Evolutionary conservation across 1,140 invertebrate genomes (phyloP).

Genomic region (Andrena cerasifolii): DNA sequence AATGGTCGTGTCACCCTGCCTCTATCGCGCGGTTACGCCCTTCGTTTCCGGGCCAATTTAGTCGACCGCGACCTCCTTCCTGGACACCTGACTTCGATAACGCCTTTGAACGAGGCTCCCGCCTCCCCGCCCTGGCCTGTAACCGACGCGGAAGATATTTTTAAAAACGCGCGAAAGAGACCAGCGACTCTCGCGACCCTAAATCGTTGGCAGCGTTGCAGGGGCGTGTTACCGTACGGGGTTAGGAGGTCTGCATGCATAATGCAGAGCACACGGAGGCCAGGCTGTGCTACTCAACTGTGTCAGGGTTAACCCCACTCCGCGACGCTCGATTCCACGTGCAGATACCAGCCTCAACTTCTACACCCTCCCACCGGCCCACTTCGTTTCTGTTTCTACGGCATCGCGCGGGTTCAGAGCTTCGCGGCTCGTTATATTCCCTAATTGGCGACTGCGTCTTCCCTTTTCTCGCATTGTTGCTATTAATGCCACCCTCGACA

Average conservation of each 20-base stretch:
- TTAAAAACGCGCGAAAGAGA: neutral
- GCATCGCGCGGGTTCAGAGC: slow-evolving; percentile 16
- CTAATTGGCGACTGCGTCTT: slow-evolving; percentile 64
- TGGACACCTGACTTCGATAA: too few relatives aligned
- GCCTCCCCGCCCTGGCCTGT: neutral
- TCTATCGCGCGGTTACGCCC: neutral
- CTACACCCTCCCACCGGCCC: neutral
- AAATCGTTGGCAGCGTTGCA: slow-evolving; percentile 29
- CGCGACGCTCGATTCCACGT: slow-evolving; percentile 54
- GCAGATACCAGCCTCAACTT: slow-evolving; percentile 53
- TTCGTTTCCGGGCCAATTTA: too few relatives aligned
- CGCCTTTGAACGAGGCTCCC: too few relatives aligned
- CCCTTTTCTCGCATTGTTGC: slow-evolving; percentile 42
- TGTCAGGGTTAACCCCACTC: slow-evolving; percentile 77
- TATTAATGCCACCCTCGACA: slow-evolving; percentile 41
- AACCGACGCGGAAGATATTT: neutral
- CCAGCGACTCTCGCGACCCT: slow-evolving; percentile 27
- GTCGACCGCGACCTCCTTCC: too few relatives aligned
- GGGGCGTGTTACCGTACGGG: slow-evolving; percentile 47
- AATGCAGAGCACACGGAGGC: slow-evolving; percentile 70
- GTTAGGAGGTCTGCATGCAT: slow-evolving; percentile 76
- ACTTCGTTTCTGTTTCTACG: slow-evolving; percentile 10
- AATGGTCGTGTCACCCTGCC: neutral
- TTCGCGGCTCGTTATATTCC: slow-evolving; percentile 61
- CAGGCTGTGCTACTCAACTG: slow-evolving; percentile 72